Evolutionary conservation across 2,797 vertebrate species (phyloP).

Genomic region (Halcyon chelicuti): DNA sequence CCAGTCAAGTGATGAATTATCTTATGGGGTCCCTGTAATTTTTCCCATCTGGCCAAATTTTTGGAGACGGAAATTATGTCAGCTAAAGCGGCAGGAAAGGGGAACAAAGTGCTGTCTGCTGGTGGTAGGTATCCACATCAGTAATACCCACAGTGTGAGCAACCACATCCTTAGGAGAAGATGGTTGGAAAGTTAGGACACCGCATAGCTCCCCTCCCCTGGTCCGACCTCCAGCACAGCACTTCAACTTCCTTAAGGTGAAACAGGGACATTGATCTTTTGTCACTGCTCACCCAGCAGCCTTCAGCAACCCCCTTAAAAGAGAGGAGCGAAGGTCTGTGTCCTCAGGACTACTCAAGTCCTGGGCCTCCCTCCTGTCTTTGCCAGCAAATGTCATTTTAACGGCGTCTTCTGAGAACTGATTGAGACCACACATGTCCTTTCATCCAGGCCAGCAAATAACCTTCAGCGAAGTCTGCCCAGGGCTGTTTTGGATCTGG

Average conservation of each 20-base stretch:
- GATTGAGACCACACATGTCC: constrained; percentile 3
- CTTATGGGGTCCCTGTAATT: not conserved
- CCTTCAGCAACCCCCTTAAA: not conserved
- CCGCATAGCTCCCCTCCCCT: not conserved
- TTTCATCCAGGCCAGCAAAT: constrained; percentile 15
- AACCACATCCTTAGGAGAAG: not conserved
- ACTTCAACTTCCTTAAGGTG: not conserved
- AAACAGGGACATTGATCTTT: not conserved
- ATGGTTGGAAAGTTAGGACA: not conserved
- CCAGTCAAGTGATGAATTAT: not conserved
- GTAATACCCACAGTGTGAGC: not conserved
- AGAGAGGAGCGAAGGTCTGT: not conserved
- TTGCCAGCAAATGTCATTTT: not conserved
- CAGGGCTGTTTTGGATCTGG: constrained; percentile 21
- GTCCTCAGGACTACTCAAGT: not conserved
- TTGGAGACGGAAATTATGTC: not conserved
- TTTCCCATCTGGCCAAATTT: not conserved
- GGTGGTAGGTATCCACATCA: not conserved
- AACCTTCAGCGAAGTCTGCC: constrained; percentile 48
- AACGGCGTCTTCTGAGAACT: not conserved
- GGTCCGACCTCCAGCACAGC: not conserved
- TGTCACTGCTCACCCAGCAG: not conserved
- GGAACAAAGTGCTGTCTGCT: not conserved
- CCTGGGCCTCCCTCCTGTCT: not conserved
- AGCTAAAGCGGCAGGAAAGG: not conserved